phyloP scores from a whole-genome alignment of 2,113 vertebrate species.

The Rhynchomys soricoides region DNA sequence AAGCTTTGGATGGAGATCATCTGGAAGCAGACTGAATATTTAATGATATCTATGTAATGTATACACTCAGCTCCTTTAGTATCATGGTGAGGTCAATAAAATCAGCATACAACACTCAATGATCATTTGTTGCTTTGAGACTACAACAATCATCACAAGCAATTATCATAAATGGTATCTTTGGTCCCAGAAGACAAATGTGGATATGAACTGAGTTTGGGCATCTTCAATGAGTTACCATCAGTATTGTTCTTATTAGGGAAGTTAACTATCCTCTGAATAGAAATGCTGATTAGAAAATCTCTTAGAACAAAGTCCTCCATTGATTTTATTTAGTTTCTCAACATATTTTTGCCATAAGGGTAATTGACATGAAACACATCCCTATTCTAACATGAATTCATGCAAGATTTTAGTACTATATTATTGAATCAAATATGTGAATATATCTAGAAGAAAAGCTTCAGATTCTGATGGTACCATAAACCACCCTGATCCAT shows the following conservation, averaged over 20 bases:
- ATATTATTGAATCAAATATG: background rate
- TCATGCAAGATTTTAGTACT: background rate
- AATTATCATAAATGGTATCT: background rate
- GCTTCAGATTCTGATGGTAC: background rate
- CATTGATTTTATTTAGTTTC: background rate
- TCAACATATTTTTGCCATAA: background rate
- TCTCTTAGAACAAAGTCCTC: background rate
- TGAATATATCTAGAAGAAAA: background rate
- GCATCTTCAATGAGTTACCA: background rate
- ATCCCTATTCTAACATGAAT: background rate
- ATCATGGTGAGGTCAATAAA: background rate
- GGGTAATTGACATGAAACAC: background rate
- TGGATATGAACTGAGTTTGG: background rate
- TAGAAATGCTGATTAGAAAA: background rate
- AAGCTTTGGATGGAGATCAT: background rate
- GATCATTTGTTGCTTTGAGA: background rate
- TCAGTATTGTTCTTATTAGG: background rate
- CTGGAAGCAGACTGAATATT: background rate
- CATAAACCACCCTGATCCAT: background rate
- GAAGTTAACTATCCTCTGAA: background rate
- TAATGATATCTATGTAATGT: background rate
- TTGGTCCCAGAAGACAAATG: background rate
- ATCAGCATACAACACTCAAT: background rate
- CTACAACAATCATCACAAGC: background rate
- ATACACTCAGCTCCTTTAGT: background rate